Percentiles rank a stretch among this genome's conserved stretches.
These are phyloP conservation scores for Phyto melanocephala DNA, from an alignment of 2,888 invertebrate species.

Conservation along the genomic window DNA sequence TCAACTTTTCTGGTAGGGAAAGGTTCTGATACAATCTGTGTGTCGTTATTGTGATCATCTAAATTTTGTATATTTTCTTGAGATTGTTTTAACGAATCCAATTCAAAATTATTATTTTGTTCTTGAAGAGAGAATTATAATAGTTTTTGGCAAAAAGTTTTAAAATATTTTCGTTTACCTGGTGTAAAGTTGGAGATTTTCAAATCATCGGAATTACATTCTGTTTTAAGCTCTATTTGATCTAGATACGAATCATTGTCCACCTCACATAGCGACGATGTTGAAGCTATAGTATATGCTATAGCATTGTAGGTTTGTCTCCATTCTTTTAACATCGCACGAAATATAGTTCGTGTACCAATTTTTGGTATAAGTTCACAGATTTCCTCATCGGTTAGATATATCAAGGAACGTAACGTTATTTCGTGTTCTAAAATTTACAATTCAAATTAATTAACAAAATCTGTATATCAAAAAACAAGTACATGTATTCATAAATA, in stretches of 20 bases:
- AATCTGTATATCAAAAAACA: background rate
- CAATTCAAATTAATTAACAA: background rate
- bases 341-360: conserved; percentile 70
- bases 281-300: background rate
- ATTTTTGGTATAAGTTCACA: conserved; percentile 69
- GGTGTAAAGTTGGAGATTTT: background rate
- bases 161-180: conserved; percentile 1
- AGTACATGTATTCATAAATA: too few species aligned
- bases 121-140: background rate
- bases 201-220: conserved; percentile 31
- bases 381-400: conserved; percentile 68
- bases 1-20: background rate
- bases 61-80: background rate
- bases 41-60: conserved; percentile 1
- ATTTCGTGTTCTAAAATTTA: conserved; percentile 62
- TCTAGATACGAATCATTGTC: conserved; percentile 53
- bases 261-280: conserved; percentile 30
- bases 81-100: background rate
- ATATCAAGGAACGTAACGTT: conserved; percentile 65
- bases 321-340: conserved; percentile 66
- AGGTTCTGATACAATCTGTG: background rate
- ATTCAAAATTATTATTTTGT: conserved; percentile 1
- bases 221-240: conserved; percentile 60
- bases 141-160: background rate
- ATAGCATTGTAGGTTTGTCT: conserved; percentile 53